phyloP scores from a whole-genome alignment of 2,888 invertebrate species.

The Pasiphila rectangulata region DNA sequence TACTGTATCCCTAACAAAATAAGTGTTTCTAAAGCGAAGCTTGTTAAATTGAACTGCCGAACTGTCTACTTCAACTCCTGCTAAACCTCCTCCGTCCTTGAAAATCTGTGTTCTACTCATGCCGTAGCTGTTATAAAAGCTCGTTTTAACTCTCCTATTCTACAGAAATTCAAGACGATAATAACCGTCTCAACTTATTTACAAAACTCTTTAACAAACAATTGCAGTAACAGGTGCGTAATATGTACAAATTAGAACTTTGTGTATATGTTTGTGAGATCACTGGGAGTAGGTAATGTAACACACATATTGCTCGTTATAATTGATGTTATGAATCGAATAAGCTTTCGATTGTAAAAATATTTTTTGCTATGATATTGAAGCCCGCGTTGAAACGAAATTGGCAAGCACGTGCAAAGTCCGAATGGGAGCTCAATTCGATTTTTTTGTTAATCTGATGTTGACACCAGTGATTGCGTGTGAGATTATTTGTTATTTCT shows the following conservation, averaged over 20 bases:
- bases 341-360: conserved; percentile 39
- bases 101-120: conserved; percentile 45
- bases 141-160: conserved; percentile 31
- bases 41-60: conserved; percentile 25
- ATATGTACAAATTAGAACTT: conserved; percentile 37
- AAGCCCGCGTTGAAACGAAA: conserved; percentile 50
- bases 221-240: conserved; percentile 42
- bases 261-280: conserved; percentile 41
- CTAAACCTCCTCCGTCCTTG: conserved; percentile 12
- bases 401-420: conserved; percentile 58
- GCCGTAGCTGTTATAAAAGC: conserved; percentile 61
- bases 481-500: conserved; percentile 32
- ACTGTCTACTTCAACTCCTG: conserved; percentile 26
- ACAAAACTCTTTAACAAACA: conserved; percentile 23
- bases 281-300: conserved; percentile 31
- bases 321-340: conserved; percentile 38
- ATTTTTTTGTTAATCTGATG: conserved; percentile 34
- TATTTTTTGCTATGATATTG: conserved; percentile 46
- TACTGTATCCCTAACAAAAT: neutral
- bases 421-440: conserved; percentile 39
- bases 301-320: conserved; percentile 34
- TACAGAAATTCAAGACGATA: conserved; percentile 21
- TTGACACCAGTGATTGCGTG: conserved; percentile 33
- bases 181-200: conserved; percentile 23
- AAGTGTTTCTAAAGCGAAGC: conserved; percentile 34